Conservation (phyloP, 2,888 invertebrate genomes). For the Malthinus seriepunctatus region DNA sequence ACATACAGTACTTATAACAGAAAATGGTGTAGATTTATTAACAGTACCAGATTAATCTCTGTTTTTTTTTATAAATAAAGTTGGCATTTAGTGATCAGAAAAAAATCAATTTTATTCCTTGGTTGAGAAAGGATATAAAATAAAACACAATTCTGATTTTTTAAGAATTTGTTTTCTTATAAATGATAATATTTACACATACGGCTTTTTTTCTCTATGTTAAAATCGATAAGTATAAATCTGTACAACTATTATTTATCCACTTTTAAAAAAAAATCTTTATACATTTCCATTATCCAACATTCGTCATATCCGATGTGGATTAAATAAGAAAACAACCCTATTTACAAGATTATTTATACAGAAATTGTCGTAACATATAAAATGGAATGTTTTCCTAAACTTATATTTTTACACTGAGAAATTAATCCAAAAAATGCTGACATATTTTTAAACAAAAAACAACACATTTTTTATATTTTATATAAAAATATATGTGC, state of each 20-base stretch:
- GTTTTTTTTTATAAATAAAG: no score
- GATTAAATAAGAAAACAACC: constrained; percentile 49
- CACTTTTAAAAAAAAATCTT: constrained; percentile 27
- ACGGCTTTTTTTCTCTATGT: constrained; percentile 19
- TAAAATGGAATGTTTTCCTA: constrained; percentile 50
- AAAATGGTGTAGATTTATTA: constrained; percentile 75
- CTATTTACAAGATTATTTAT: constrained; percentile 37
- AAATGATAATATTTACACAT: constrained; percentile 28
- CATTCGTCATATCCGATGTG: constrained; percentile 32
- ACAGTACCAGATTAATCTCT: constrained; percentile 56
- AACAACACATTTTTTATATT: constrained; percentile 39
- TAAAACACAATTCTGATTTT: constrained; percentile 5
- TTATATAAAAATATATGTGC: constrained; percentile 41
- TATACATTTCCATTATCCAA: constrained; percentile 23
- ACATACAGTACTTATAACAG: constrained; percentile 86
- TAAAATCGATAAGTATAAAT: constrained; percentile 31
- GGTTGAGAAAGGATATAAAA: no score
- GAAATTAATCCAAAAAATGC: constrained; percentile 41
- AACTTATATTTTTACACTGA: constrained; percentile 50
- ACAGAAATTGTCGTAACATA: constrained; percentile 34
- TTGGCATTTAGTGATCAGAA: no score
- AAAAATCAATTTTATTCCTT: no score
- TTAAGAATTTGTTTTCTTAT: constrained; percentile 29
- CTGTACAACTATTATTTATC: constrained; percentile 32
- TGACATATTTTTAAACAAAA: constrained; percentile 49